A percentile compares a stretch with the other conserved stretches of the same genome.
phyloP scores from a whole-genome alignment of 2,113 vertebrate genomes.

The Anoura caudifer region DNA sequence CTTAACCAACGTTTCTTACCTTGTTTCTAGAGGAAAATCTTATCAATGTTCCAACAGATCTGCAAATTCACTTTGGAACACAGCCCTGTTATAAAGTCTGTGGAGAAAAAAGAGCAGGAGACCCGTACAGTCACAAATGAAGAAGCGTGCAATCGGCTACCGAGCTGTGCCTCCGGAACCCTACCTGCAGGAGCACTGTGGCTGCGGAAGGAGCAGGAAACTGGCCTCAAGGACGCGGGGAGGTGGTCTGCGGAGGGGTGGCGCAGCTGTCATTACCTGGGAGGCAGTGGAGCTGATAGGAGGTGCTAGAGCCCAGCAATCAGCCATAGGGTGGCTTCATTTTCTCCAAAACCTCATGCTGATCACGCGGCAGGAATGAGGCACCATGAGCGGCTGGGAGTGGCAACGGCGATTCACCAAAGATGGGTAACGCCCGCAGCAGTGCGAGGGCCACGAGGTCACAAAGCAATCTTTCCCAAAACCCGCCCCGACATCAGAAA shows the following conservation, averaged over 20 bases:
- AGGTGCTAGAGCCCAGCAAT: neutral
- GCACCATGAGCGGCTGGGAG: neutral
- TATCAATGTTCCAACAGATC: neutral
- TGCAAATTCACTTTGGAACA: neutral
- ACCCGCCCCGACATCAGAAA: neutral
- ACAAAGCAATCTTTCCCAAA: neutral
- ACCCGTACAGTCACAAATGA: neutral
- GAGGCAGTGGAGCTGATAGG: neutral
- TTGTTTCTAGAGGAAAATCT: neutral
- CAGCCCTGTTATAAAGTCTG: neutral
- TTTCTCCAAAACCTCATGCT: neutral
- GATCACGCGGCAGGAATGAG: neutral
- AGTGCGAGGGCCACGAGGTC: neutral
- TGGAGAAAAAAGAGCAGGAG: neutral
- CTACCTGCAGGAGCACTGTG: neutral
- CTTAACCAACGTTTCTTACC: neutral
- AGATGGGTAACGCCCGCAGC: neutral
- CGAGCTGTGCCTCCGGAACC: neutral
- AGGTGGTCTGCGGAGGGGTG: neutral
- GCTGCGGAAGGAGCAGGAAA: neutral
- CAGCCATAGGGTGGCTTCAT: neutral
- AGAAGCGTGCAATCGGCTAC: neutral
- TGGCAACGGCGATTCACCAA: neutral
- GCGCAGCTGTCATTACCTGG: neutral
- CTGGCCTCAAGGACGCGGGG: constrained; percentile 6